These are phyloP conservation scores for Heliconius congener DNA, from an alignment of 1,140 invertebrate species.

Conservation along the genomic window DNA sequence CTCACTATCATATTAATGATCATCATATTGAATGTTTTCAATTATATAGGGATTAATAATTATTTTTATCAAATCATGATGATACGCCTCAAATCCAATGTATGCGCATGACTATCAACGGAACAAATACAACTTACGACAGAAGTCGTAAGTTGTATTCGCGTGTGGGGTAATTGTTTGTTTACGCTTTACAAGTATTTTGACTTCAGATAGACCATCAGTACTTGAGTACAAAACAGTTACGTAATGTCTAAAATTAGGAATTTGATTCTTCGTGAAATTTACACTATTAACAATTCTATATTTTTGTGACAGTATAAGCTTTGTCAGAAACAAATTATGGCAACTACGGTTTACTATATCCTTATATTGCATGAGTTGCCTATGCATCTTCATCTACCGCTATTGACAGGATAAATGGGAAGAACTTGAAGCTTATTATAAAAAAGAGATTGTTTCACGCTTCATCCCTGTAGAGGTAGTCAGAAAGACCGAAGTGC, in stretches of 20 bases:
- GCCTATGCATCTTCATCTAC: no score
- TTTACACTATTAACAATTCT: neutral
- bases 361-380: no score
- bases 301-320: no score
- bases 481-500: no score
- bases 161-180: neutral
- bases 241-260: neutral
- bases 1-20: neutral
- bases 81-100: neutral
- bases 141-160: neutral
- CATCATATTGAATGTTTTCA: neutral
- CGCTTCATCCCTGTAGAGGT: no score
- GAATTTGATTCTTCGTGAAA: neutral
- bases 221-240: neutral
- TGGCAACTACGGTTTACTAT: no score
- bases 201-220: neutral
- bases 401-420: no score
- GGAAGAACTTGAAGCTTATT: no score
- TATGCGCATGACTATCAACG: neutral
- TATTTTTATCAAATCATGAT: neutral
- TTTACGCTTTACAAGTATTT: neutral
- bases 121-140: neutral
- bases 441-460: no score
- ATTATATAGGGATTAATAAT: neutral
- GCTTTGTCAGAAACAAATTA: no score